Base-by-base conservation (phyloP, 1,140 invertebrate genomes). In the Anadara kagoshimensis region DNA sequence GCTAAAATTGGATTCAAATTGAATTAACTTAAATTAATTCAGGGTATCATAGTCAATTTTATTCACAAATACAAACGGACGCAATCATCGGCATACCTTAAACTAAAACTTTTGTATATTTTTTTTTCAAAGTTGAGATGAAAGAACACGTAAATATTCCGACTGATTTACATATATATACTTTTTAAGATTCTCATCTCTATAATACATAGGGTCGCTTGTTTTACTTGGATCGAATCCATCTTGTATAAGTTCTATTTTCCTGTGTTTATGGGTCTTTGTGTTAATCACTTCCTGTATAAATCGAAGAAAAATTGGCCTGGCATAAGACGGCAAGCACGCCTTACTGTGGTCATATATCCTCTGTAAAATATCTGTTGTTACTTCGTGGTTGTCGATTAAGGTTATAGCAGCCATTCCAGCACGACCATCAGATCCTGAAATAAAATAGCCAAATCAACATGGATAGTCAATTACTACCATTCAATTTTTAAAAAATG, bases 331-430 rank as follows among this genome's bases (percentile, higher is more conserved):
- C 1, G 96, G 96, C 56, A 98, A 88, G 26, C 93, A 89, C 26
- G 83, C 61, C 5, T 73, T 45, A 49, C 85, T 66, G 45, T 86
- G 73, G 10, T 67, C 24, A 12, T 79, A 78, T 5, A 90, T 73
- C 12, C 79, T 36, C 24, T 72, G 44, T 0, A 89, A 54, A 8
- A 78, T 63, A 12, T 77, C 49, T 0, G 47, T 1, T 45, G 79
- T 75, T 5, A 80, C 14, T 5, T 61, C 22, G 0, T 51, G 20
- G 18, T 65, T 74, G 1, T 84, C 69, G 16, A 83, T 75, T 66
- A 93, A 92, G 41, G 93, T 91, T 0, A 97, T 84, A 5, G 96
- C 96, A 20, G 95, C 96, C 98, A 99, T 99, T 22, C 98, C 97
- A 22, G 96, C 97, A 72, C 93, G 91, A 1, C 97, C 97, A 90